Base-by-base conservation (phyloP, 2,797 vertebrate species). In the Poecilia velifera region DNA sequence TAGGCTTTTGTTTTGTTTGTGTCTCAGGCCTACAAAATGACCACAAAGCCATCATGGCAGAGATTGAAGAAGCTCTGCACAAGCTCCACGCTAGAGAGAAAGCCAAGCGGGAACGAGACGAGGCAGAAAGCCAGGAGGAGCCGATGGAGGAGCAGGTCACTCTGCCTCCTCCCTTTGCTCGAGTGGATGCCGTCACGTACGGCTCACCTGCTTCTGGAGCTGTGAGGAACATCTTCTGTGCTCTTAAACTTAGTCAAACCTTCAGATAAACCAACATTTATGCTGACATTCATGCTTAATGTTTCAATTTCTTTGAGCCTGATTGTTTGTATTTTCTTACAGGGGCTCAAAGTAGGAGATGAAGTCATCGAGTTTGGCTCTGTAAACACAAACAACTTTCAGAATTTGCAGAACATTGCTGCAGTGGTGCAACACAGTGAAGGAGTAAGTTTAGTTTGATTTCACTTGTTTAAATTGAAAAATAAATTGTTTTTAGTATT, bases 371-470 rank as follows among this genome's bases (percentile, higher is more conserved):
- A 97, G 90, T 99, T 99, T 83, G 98, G 98, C 75, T 98, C 98
- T 8, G 96, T 99, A 41, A 99, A 98, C 22, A 73, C 92, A 0
- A 92, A 82, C 20, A 99, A 99, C 94, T 99, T 99, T 93, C 97
- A 97, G 92, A 97, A 94, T 25, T 95, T 99, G 75, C 97, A 98
- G 80, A 98, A 98, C 73, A 96, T 99, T 0, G 96, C 97, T 64
- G 95, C 89, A 0, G 98, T 99, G 84, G 97, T 99, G 16, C 98
- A 99, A 88, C 98, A 98, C 84, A 99, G 98, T 0, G 97, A 99
- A 92, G 97, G 97, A 96, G 98, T 99, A 85, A 96, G 97, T 77
- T 68, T n/a, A 20, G 0, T 28, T 36, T 34, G 16, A 16, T n/a
- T 68, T 7, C 20, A 20, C 8, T n/a, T 39, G 64, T 4, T 81